Percentiles rank a stretch among this genome's conserved stretches.
phyloP scores from a whole-genome alignment of 2,797 vertebrate species.

The Chiloscyllium punctatum region DNA sequence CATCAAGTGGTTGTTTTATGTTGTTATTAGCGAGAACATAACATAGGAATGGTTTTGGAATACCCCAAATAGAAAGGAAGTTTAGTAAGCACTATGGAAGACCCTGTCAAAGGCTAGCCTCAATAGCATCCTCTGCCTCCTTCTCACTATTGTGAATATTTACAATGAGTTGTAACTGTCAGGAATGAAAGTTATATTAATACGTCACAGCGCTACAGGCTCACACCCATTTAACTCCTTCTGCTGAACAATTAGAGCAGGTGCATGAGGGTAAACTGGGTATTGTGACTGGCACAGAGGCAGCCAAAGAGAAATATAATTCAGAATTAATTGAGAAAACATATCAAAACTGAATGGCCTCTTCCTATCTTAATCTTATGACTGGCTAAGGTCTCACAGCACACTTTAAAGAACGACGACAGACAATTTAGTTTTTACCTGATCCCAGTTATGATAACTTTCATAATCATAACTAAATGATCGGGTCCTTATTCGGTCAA shows the following conservation, averaged over 20 bases:
- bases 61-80: not conserved
- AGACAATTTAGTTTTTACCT: conserved; percentile 64
- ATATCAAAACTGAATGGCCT: not conserved
- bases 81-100: no score
- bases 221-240: not conserved
- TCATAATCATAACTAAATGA: conserved; percentile 52
- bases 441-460: conserved; percentile 85
- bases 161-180: no score
- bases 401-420: not conserved
- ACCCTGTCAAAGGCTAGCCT: no score
- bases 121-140: no score
- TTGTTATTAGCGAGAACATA: no score
- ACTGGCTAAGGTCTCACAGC: not conserved
- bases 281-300: not conserved
- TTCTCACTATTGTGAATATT: not conserved
- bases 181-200: not conserved
- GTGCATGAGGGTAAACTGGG: not conserved
- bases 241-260: not conserved
- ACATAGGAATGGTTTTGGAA: not conserved
- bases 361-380: not conserved
- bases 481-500: conserved; percentile 51
- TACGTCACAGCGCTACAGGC: no score
- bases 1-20: no score
- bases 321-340: not conserved
- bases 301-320: not conserved